Evolutionary conservation across 2,888 invertebrate species (phyloP), one percentile per base, ranked within the genome.

Genomic region (Melanophora roralis): DNA sequence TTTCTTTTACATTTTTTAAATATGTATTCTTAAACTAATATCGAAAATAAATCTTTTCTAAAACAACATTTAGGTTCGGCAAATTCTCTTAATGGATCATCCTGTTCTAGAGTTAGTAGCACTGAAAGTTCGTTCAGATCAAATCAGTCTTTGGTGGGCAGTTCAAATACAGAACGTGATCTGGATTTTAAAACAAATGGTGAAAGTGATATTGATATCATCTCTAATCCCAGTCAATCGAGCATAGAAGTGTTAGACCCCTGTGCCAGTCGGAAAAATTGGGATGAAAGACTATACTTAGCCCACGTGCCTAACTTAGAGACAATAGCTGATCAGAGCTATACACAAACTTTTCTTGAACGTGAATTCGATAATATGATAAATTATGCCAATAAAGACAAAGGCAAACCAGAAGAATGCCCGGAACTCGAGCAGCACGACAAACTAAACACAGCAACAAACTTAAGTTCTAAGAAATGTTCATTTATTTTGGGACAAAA

Each of bases 191-290:
- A 87, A 69, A 83, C 86, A 11, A 88, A 88, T 76, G 82, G 90
- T 78, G 93, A 93, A 84, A 94, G 94, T 87, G 94, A 94, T 84
- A 92, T 94, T 78, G 93, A 94, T 83, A 91, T 94, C 49, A 90
- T 94, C 23, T 94, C 93, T 78, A 94, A 94, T 89, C 94, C 94
- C 12, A 94, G 94, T 88, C 93, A 93, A 85, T 93, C 93, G 83
- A 94, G 94, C 85, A 93, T 94, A 71, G 93, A 93, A 89, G 92
- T 93, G 34, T 86, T 93, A 60, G 92, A 92, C 83, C 77, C 83
- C 11, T 83, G 85, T 2, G 82, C 84, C n/a, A 86, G 82, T 67
- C 88, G 89, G 6, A 89, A 89, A 77, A 87, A 86, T 6, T 91
- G 91, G 0, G 92, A 92, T 82, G 92, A 92, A 84, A 89, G 90